Base-by-base conservation (phyloP, 2,113 vertebrate genomes). In the Syngnathus typhle region DNA sequence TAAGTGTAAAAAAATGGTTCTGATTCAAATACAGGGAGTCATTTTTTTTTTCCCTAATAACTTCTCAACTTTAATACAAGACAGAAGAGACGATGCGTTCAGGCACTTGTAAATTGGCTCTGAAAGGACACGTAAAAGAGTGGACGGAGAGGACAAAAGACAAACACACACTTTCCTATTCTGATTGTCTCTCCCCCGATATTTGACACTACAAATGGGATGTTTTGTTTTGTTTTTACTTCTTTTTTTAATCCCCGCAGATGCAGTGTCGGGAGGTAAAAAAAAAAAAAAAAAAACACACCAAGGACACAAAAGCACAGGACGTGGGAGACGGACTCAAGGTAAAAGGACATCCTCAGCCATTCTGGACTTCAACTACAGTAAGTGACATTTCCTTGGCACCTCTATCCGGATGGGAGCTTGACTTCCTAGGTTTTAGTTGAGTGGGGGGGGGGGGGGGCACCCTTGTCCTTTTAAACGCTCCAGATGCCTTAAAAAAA, bases 41-140 rank as follows among this genome's bases (percentile, higher is more conserved):
- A n/a, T 83, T 82, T 84, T 59, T 76, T 79, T 65, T 41, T 43
- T 18, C 36, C 23, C 7, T 19, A 51, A 36, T 65, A 91, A 89
- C 92, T 92, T 79, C 92, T 92, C 71, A 65, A 83, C 82, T 85
- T 85, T 86, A 89, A 88, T 85, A 84, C 80, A 94, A 87, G 87
- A 91, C 88, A 91, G 90, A 44, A 91, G 91, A 76, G 93, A 91
- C 56, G 88, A 91, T 90, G 91, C 87, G 90, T 87, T 95, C 91
- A 96, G 95, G 95, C 95, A 96, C 94, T 96, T 89, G 93, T 92
- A 90, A 94, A 94, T 62, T 93, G 91, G 92, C 83, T 94, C 94
- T 92, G 89, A 93, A 92, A 91, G 91, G 77, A 93, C 89, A 90
- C 89, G 89, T 77, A 82, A 74, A 64, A 82, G 84, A 87, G 65